Evolutionary conservation across 2,888 invertebrate species (phyloP), one percentile per base, ranked within the genome.

Genomic region (Pristionchus japonicus): DNA sequence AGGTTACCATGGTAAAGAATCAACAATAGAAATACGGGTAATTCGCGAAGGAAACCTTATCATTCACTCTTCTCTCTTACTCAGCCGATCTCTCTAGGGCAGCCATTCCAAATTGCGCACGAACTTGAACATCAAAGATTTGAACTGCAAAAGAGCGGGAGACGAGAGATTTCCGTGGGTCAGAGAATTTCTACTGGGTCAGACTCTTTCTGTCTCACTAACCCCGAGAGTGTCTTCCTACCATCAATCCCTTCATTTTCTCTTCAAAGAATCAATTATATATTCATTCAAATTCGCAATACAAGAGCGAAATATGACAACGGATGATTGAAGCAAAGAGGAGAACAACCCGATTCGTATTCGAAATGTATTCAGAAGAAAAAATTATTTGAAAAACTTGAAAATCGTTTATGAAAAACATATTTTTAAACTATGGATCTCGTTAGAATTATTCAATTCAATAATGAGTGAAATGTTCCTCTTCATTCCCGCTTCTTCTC

Each of bases 91-190:
- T 40, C 57, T 34, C 43, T 52, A 67, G 31, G 9, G 37, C 1
- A 85, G 64, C 85, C 85, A 85, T 85, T 85, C n/a, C 67, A 17
- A 52, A 40, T 34, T 43, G 37, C 23, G 17, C 13, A 7, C 37
- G 15, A 23, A 40, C 61, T 3, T 85, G 85, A 61, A 37, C 85
- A 85, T 85, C 85, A 85, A 49, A 27, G 23, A 64, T 85, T 85
- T 27, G 34, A 85, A 85, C 52, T 52, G 4, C 7, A 23, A 52
- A 23, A 52, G 52, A n/a, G 52, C 52, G 52, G 52, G 52, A 52
- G 17, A 11, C 11, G 52, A 17, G 52, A 52, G 20, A 52, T 52
- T 52, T 52, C 52, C 11, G 17, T 52, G 52, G 20, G 52, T 52
- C 52, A 52, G 3, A 52, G 2, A 52, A 52, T 52, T 17, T 52